Conservation (phyloP, 2,113 vertebrate genomes). For the Electrona antarctica region DNA sequence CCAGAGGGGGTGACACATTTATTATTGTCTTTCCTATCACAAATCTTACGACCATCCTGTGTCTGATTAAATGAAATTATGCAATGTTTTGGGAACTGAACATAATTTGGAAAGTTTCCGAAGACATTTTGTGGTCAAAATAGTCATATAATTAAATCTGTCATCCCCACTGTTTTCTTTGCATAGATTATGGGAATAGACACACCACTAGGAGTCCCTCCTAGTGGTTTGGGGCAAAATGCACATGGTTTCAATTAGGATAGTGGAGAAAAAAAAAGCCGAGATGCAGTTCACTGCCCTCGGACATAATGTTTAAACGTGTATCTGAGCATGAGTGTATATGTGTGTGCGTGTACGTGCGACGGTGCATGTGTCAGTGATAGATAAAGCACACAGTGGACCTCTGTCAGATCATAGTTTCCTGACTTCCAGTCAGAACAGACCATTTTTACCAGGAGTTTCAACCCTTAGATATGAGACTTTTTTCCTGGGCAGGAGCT, state of each 20-base stretch:
- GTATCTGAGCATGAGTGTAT: slow-evolving; percentile 30
- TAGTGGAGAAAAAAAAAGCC: slow-evolving; percentile 9
- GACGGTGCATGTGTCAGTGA: slow-evolving; percentile 35
- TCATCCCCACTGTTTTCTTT: not conserved
- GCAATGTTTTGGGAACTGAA: not conserved
- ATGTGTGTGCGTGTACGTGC: slow-evolving; percentile 28
- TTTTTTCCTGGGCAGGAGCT: slow-evolving; percentile 38
- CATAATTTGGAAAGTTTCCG: not conserved
- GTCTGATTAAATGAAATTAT: not conserved
- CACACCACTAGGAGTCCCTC: slow-evolving; percentile 39
- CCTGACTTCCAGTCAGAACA: slow-evolving; percentile 41
- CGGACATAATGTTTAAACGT: slow-evolving; percentile 58
- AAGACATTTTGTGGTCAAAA: slow-evolving; percentile 18
- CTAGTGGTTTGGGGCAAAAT: slow-evolving; percentile 10
- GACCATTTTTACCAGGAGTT: slow-evolving; percentile 32
- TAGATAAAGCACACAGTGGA: slow-evolving; percentile 66
- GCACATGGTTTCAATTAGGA: slow-evolving; percentile 45
- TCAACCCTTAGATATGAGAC: slow-evolving; percentile 66
- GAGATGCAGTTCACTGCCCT: slow-evolving; percentile 60
- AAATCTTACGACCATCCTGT: not conserved
- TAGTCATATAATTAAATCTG: not conserved
- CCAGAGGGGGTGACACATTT: not conserved
- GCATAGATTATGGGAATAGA: slow-evolving; percentile 2
- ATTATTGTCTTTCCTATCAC: not conserved
- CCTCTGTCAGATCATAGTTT: slow-evolving; percentile 47